Evolutionary conservation across 2,113 vertebrate species (phyloP).

Genomic region (Chaenogobius annularis): DNA sequence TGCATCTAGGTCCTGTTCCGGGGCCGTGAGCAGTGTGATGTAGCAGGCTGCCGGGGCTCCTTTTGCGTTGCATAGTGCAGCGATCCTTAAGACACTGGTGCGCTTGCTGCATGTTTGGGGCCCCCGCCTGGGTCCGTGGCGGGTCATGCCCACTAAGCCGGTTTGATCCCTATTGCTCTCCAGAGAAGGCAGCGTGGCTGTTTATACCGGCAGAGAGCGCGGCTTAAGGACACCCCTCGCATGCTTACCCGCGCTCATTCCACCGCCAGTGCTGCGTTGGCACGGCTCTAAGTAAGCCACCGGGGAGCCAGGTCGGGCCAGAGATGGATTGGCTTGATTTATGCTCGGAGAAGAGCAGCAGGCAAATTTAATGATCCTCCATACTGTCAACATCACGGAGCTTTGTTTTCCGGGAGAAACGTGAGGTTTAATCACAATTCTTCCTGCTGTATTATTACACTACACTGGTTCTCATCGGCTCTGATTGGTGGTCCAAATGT

Average conservation of each 20-base stretch:
- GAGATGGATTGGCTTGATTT: conserved; percentile 75
- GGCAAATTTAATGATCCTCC: conserved; percentile 71
- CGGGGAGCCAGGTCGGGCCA: conserved; percentile 64
- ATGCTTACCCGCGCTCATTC: conserved; percentile 65
- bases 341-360: conserved; percentile 62
- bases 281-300: conserved; percentile 69
- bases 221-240: conserved; percentile 63
- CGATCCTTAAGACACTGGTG: conserved; percentile 59
- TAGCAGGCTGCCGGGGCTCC: conserved; percentile 23
- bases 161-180: conserved; percentile 76
- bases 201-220: conserved; percentile 68
- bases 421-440: conserved; percentile 10
- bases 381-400: conserved; percentile 53
- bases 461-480: neutral
- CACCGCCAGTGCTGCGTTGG: conserved; percentile 67
- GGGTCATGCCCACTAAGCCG: conserved; percentile 71
- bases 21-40: conserved; percentile 56
- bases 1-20: conserved; percentile 63
- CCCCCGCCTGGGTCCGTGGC: conserved; percentile 44
- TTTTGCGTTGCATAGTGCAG: conserved; percentile 45
- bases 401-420: conserved; percentile 41
- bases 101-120: conserved; percentile 56
- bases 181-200: conserved; percentile 64
- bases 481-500: neutral
- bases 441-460: neutral